Evolutionary conservation across 2,888 invertebrate genomes (phyloP), one percentile per base, ranked within the genome.

Genomic region (Oligia fasciuncula): DNA sequence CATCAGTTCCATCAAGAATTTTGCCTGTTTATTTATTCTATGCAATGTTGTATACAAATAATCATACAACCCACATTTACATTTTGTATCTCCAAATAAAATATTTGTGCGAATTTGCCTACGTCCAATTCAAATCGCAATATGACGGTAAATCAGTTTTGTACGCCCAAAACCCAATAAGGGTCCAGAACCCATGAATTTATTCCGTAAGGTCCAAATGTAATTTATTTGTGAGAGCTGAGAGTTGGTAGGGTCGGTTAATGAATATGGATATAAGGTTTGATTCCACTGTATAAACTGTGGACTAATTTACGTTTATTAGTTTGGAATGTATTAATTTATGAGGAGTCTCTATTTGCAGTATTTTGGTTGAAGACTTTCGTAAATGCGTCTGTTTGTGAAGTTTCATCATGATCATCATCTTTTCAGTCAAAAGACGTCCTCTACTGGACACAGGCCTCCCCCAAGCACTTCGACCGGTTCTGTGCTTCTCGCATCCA

Each of bases 201-300:
- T 72, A 84, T 81, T 81, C 66, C 35, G 69, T 70, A 74, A 46
- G 77, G 77, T 54, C 40, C 76, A 46, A 86, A 88, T 69, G 68
- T 84, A 87, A 86, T 88, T 84, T 87, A 86, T 88, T 88, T 88
- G 81, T 66, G 62, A 85, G 77, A 43, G 63, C n/a, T 40, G 29
- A 54, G 23, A 76, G 72, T 82, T 71, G 60, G 62, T 13, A 29
- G 69, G 73, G 67, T 74, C 76, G 77, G 76, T 74, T 85, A 87
- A 86, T 83, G 76, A 67, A 73, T 60, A 35, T 49, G n/a, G n/a
- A n/a, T 73, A 73, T 76, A 63, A 63, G 68, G 70, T 70, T 75
- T 76, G 76, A 73, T 69, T 85, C 68, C 8, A 65, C 57, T 76
- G 73, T 86, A 85, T 72, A 66, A 78, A 75, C 68, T 83, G 51